Evolutionary conservation across 2,797 vertebrate genomes (phyloP), one percentile per base, ranked within the genome.

Genomic region (Sphenopsis melanotis): DNA sequence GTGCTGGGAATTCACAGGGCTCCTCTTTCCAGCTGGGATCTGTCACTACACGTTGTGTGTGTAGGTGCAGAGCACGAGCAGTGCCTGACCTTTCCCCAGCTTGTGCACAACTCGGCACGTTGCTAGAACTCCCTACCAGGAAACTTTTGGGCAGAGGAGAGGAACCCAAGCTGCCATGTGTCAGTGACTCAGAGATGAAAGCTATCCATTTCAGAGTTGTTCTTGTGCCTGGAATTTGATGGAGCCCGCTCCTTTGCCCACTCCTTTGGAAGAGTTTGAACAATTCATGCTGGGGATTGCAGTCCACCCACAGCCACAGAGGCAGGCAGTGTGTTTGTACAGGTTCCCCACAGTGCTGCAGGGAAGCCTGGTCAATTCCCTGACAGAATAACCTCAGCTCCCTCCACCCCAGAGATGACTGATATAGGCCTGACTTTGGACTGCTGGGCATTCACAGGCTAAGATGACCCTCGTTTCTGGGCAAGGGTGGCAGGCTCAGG

Each of bases 1-100:
- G 87, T 32, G 3, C 72, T 89, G 74, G 71, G 72, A 96, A 93
- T 85, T 94, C 70, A 64, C 70, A 87, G 77, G 65, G 57, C 79
- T 95, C 77, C 64, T 92, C 36, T 94, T 95, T 95, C 80, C 53
- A 78, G 74, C 46, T 81, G 90, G 76, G 87, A 90, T 92, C 49
- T n/a, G 78, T 57, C 49, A 22, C 49, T 89, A 93, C 87, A 95
- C 0, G 91, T 69, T 89, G 72, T 15, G 4, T 14, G 52, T 72
- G 72, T 34, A 76, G 87, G 81, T 75, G 70, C 76, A 86, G 83
- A 91, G 63, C 42, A 75, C 21, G 29, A 44, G 79, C 34, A 76
- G 66, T 23, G 77, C 86, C 93, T 93, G 96, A 91, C 83, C 56
- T 96, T 90, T 81, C 79, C 30, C 78, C 83, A 59, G 44, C 83